Percentiles rank a stretch among this genome's conserved stretches.
These are phyloP conservation scores for Cyprinodon tularosa DNA, from an alignment of 2,113 vertebrate genomes.

Conservation along the genomic window DNA sequence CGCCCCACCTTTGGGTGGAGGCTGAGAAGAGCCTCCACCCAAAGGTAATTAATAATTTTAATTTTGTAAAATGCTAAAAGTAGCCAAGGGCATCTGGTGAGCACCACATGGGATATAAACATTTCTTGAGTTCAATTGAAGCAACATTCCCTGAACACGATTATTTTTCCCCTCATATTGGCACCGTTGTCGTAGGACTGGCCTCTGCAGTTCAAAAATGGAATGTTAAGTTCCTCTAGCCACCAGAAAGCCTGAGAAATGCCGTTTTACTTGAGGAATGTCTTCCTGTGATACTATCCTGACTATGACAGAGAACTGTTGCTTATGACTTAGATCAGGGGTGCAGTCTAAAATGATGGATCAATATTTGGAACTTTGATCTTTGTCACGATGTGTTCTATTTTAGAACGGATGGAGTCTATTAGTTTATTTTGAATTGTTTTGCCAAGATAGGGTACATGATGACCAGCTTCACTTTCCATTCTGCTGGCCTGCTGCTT, in stretches of 20 bases:
- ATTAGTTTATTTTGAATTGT: slow-evolving; percentile 26
- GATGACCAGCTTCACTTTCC: neutral
- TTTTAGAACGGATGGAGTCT: neutral
- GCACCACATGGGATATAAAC: neutral
- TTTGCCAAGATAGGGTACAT: neutral
- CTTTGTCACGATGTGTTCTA: no score
- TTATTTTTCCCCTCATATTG: slow-evolving; percentile 4
- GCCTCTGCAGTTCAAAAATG: slow-evolving; percentile 34
- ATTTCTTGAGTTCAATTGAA: neutral
- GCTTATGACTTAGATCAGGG: slow-evolving; percentile 13
- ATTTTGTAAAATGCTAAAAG: neutral
- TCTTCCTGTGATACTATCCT: slow-evolving; percentile 5
- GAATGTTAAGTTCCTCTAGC: slow-evolving; percentile 35
- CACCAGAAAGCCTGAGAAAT: no score
- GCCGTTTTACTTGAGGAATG: neutral
- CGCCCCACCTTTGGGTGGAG: slow-evolving; percentile 3
- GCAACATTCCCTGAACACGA: neutral
- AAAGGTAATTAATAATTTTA: no score
- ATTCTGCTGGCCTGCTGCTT: neutral
- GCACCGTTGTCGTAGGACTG: neutral
- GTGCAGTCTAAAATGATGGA: slow-evolving; percentile 32
- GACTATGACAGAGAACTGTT: slow-evolving; percentile 18
- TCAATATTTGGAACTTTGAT: neutral
- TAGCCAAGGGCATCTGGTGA: slow-evolving; percentile 32
- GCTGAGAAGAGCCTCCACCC: no score